Conservation (phyloP, 2,797 vertebrate genomes). For the Ispidina picta region DNA sequence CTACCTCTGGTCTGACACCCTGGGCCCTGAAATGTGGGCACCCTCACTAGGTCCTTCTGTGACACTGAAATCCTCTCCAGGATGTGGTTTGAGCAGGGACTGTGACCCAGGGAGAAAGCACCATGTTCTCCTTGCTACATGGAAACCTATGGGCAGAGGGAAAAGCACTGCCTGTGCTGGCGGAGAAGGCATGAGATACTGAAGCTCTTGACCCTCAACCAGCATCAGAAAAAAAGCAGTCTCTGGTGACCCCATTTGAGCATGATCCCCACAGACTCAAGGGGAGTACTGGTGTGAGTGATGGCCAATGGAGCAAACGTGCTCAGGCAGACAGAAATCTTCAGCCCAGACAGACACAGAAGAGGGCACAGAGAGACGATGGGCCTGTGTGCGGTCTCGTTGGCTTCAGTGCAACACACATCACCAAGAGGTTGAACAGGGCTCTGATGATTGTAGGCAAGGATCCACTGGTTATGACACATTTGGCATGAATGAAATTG, state of each 20-base stretch:
- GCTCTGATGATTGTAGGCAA: conserved; percentile 35
- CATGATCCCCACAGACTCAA: not conserved
- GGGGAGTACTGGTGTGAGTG: accelerated
- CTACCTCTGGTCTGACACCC: not conserved
- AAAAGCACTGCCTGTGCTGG: not conserved
- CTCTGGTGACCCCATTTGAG: not conserved
- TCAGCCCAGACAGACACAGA: not conserved
- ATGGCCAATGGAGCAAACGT: accelerated
- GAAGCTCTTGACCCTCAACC: not conserved
- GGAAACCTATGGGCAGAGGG: not conserved
- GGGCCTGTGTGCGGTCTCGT: conserved; percentile 6
- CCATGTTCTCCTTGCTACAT: not conserved
- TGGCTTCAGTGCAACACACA: conserved; percentile 20
- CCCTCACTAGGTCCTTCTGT: not conserved
- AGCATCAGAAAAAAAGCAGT: not conserved
- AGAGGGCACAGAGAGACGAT: not conserved
- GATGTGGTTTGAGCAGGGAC: not conserved
- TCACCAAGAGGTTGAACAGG: not conserved
- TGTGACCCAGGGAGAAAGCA: not conserved
- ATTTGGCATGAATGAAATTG: conserved; percentile 23
- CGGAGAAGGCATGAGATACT: not conserved
- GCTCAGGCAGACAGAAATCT: not conserved
- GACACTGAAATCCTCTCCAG: not conserved
- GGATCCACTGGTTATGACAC: conserved; percentile 59
- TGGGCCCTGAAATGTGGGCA: not conserved